Evolutionary conservation across 2,888 invertebrate species (phyloP), one percentile per base, ranked within the genome.

Genomic region (Caenorhabditis becei): DNA sequence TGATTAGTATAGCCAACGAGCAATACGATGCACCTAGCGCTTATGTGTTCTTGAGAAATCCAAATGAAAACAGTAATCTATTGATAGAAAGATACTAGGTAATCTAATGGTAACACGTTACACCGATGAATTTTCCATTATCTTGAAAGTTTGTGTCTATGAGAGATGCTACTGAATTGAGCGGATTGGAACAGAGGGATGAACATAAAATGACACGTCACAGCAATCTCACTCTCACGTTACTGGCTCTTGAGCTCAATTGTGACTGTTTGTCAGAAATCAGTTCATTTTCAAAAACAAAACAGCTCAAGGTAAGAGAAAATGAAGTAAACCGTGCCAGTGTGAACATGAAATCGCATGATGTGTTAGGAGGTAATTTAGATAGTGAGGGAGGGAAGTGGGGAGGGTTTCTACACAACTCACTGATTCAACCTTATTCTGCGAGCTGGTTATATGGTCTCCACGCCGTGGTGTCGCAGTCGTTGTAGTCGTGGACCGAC

Each of bases 341-440:
- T 75, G 59, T 66, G 75, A 66, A 66, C 58, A 75, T 66, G 75
- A 75, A 75, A 32, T 67, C 44, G 75, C 75, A 75, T 59, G 44
- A 54, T 44, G 61, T 66, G 75, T 75, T 66, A 66, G 59, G 59
- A 66, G 59, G 59, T 41, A 59, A 24, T 37, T 59, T 59, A 35
- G 58, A 24, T 37, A 23, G 37, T 32, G 58, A 28, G 28, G 4
- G n/a, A 5, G 28, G 32, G 18, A 28, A 26, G 59, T 41, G 35
- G 16, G 41, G 18, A 47, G 54, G 56, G 37, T 65, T 66, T 66
- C 65, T 65, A 66, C 66, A 79, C 80, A 75, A 81, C 81, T 81
- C 77, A 81, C 81, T 77, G 81, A 81, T 77, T 81, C 62, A 49
- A 81, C 81, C 81, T 81, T 81, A 63, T 80, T 77, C 79, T 72